A percentile compares a stretch with the other conserved stretches of the same genome.
phyloP scores from a whole-genome alignment of 2,888 invertebrate genomes.

The Ichneumoninae sp. region DNA sequence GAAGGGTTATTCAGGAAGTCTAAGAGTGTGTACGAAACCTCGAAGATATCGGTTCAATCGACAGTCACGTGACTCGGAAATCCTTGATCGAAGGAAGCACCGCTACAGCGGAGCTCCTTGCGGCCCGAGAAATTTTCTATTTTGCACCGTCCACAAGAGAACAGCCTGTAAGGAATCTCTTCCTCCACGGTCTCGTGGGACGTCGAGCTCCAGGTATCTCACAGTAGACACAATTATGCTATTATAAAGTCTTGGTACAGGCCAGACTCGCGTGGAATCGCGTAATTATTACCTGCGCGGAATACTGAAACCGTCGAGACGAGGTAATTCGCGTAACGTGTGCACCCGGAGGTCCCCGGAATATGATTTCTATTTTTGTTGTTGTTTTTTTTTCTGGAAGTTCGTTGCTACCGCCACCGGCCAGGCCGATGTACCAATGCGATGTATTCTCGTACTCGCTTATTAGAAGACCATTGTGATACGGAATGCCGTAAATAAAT shows the following conservation, averaged over 20 bases:
- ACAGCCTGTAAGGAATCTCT: constrained; percentile 16
- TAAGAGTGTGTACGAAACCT: constrained; percentile 14
- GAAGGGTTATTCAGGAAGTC: constrained; percentile 23
- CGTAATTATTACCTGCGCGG: constrained; percentile 57
- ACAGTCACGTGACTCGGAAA: constrained; percentile 28
- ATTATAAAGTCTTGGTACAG: constrained; percentile 51
- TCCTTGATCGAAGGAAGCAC: constrained; percentile 21
- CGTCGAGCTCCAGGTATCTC: constrained; percentile 45
- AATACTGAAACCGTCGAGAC: constrained; percentile 37
- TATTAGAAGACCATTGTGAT: constrained; percentile 39
- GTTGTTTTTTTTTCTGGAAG: constrained; percentile 45
- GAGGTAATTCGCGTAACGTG: constrained; percentile 51
- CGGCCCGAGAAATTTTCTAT: constrained; percentile 31
- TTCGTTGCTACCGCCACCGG: constrained; percentile 32
- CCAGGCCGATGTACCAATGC: constrained; percentile 28
- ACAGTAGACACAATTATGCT: constrained; percentile 62
- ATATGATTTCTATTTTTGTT: constrained; percentile 54
- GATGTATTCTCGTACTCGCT: not conserved
- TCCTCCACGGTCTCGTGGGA: constrained; percentile 49
- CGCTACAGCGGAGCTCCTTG: not conserved
- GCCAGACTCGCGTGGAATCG: constrained; percentile 52
- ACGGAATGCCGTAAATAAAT: not conserved
- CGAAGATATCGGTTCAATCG: not conserved
- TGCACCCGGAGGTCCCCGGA: constrained; percentile 22
- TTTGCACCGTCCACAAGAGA: constrained; percentile 14